Evolutionary conservation across 2,888 invertebrate species (phyloP).

Genomic region (Leptinotarsa tumamoca): DNA sequence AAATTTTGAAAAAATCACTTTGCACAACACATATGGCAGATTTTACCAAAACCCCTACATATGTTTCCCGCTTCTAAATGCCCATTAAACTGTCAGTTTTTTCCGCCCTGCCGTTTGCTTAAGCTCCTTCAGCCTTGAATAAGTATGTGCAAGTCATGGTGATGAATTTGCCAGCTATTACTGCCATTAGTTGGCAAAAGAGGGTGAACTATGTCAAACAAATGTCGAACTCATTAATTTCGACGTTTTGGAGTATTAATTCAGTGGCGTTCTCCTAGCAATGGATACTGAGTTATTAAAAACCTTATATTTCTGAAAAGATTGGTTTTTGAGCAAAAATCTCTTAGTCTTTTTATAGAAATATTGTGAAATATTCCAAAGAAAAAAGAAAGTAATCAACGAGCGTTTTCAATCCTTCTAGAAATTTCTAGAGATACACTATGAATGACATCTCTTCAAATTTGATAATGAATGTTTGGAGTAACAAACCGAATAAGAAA

Average conservation of each 20-base stretch:
- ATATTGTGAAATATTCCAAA: no score
- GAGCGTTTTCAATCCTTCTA: no score
- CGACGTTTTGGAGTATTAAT: slow-evolving; percentile 19
- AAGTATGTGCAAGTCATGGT: slow-evolving; percentile 52
- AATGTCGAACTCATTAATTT: slow-evolving; percentile 43
- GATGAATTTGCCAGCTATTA: slow-evolving; percentile 48
- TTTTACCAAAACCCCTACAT: slow-evolving; percentile 16
- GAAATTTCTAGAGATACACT: no score
- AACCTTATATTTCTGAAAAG: no score
- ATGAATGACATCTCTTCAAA: no score
- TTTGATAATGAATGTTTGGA: no score
- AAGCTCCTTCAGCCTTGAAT: slow-evolving; percentile 25
- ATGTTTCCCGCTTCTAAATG: slow-evolving; percentile 25
- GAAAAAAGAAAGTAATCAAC: no score
- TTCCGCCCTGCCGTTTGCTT: slow-evolving; percentile 29
- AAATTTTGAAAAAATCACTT: slow-evolving; percentile 18
- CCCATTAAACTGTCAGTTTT: slow-evolving; percentile 33
- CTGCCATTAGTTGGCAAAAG: slow-evolving; percentile 44
- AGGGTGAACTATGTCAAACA: slow-evolving; percentile 40
- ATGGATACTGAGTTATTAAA: no score
- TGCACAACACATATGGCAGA: neutral
- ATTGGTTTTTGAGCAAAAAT: no score
- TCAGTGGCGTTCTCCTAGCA: neutral
- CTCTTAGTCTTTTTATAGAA: no score
- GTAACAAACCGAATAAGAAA: no score